These are phyloP conservation scores for Augochlorella aurata DNA, from an alignment of 2,888 invertebrate species.

Conservation along the genomic window DNA sequence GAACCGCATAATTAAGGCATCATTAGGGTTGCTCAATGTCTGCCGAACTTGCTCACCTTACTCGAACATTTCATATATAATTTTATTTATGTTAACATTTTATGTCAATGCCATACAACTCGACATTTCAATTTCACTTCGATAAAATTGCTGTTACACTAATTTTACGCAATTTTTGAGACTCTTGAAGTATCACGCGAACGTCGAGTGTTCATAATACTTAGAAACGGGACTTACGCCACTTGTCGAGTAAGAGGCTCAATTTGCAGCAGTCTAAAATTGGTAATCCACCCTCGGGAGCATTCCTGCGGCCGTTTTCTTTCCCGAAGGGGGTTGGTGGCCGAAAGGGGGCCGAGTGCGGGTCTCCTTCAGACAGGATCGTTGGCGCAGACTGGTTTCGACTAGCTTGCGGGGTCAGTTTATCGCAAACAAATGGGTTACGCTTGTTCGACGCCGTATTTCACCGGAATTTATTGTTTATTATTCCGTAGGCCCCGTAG, in stretches of 20 bases:
- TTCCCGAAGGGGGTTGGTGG: neutral
- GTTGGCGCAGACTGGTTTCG: conserved; percentile 74
- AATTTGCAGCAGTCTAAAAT: neutral
- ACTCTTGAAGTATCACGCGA: too few species aligned
- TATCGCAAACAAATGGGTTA: conserved; percentile 81
- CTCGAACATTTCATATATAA: too few species aligned
- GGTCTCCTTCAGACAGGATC: conserved; percentile 52
- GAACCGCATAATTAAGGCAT: too few species aligned
- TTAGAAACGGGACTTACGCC: neutral
- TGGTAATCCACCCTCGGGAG: conserved; percentile 16
- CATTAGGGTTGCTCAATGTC: too few species aligned
- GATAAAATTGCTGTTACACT: too few species aligned
- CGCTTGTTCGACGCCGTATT: conserved; percentile 80
- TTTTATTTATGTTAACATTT: too few species aligned
- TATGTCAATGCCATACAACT: too few species aligned
- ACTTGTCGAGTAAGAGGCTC: too few species aligned
- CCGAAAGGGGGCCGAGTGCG: neutral
- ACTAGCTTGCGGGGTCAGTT: conserved; percentile 80
- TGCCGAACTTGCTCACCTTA: too few species aligned
- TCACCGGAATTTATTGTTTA: conserved; percentile 81
- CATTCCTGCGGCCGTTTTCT: conserved; percentile 22
- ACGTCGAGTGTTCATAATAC: too few species aligned
- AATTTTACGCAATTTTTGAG: too few species aligned
- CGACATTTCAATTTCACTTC: too few species aligned
- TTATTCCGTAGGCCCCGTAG: conserved; percentile 74